Base-by-base conservation (phyloP, 2,888 invertebrate genomes). In the Rambutsinella grinnellia region DNA sequence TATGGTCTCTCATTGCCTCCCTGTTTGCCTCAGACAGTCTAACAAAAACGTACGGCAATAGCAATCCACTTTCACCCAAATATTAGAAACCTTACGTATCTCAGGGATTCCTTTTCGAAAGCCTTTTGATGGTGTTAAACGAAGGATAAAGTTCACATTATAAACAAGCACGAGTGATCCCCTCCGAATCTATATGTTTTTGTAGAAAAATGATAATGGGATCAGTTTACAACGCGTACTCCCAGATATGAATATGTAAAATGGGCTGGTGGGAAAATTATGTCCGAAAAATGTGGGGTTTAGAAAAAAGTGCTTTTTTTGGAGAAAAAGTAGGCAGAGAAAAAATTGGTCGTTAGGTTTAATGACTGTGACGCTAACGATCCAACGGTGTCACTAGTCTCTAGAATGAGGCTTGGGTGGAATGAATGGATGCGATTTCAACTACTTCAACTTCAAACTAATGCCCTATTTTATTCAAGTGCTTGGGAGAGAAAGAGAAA, bases 311-410 rank as follows among this genome's bases (percentile, higher is more conserved):
- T 36, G 36, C 36, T 36, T 36, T 36, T 36, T 36, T 36, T 36
- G n/a, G n/a, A n/a, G n/a, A n/a, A n/a, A 36, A 36, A 19, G 53
- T 53, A 19, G 53, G 51, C 53, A 21, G 17, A 28, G 26, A 8
- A 26, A 56, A 70, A 62, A 56, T 54, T 57, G 63, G 71, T 71
- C 71, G 71, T 71, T 71, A 63, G 51, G 63, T 71, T 71, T 71
- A 71, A 71, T 71, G 71, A 71, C 71, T 71, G 71, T 63, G 71
- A 71, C 71, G 71, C 56, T 71, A 57, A 71, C 62, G 71, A 56
- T 63, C 36, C 5, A 5, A 36, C 36, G 13, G 36, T 36, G 36
- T 36, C 36, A 36, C 36, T 36, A 36, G 5, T 8, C 36, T 36
- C 13, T 36, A 36, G 36, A n/a, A n/a, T n/a, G n/a, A n/a, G n/a